Conservation (phyloP, 2,888 invertebrate genomes). For the Eupithecia subumbrata region DNA sequence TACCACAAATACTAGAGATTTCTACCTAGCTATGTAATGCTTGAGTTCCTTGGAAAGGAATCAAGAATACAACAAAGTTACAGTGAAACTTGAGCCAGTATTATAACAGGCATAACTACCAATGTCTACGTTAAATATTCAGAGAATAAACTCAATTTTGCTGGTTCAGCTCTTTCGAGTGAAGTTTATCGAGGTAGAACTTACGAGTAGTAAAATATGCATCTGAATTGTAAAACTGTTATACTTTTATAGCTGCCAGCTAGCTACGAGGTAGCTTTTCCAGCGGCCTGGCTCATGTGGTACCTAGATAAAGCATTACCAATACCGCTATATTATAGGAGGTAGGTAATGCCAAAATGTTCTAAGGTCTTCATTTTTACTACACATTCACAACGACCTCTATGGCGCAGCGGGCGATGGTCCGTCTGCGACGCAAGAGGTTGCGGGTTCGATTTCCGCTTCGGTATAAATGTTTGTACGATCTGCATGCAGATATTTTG, state of each 20-base stretch:
- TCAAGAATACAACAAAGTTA: neutral
- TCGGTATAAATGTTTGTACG: too few species aligned
- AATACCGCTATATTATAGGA: too few species aligned
- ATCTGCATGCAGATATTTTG: too few species aligned
- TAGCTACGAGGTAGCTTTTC: neutral
- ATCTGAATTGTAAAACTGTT: neutral
- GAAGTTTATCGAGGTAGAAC: constrained; percentile 19
- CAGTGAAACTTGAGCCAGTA: constrained; percentile 1
- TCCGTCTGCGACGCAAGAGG: too few species aligned
- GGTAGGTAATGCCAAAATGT: too few species aligned
- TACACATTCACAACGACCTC: too few species aligned
- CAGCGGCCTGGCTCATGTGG: neutral
- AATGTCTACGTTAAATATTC: constrained; percentile 18
- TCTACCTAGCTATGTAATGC: neutral
- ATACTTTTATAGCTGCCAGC: neutral
- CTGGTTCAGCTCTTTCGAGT: neutral
- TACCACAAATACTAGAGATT: neutral
- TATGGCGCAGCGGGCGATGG: too few species aligned
- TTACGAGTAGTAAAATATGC: constrained; percentile 12
- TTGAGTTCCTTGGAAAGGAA: neutral
- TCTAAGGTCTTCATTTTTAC: too few species aligned
- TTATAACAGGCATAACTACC: constrained; percentile 12
- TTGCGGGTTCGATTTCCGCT: too few species aligned
- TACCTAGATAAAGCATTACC: neutral
- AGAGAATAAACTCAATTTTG: constrained; percentile 15